Evolutionary conservation across 2,113 vertebrate species (phyloP).

Genomic region (Ginglymostoma cirratum): DNA sequence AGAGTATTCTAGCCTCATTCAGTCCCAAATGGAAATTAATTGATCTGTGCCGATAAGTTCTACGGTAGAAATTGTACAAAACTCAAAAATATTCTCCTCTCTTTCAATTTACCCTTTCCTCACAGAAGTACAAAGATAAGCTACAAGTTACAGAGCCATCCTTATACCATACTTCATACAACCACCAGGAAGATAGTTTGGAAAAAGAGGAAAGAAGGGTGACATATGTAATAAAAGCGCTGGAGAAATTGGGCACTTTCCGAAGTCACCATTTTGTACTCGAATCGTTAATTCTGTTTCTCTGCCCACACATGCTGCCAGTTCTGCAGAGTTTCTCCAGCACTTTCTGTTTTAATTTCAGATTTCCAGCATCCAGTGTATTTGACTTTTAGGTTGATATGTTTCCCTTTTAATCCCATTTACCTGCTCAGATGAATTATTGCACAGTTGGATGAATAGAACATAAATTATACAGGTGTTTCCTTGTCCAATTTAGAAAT

Average conservation of each 20-base stretch:
- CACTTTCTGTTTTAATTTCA: too few species aligned
- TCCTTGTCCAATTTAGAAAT: neutral
- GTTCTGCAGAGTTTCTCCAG: too few species aligned
- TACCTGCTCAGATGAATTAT: neutral
- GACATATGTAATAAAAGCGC: neutral
- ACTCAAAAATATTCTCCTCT: neutral
- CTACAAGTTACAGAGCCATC: neutral
- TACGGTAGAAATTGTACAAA: neutral
- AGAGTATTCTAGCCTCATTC: neutral
- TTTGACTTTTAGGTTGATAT: too few species aligned
- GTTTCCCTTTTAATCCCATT: neutral
- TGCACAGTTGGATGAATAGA: neutral
- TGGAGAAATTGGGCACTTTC: too few species aligned
- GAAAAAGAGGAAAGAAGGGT: neutral
- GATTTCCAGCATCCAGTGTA: too few species aligned
- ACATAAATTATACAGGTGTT: neutral
- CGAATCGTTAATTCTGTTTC: too few species aligned
- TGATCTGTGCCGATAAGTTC: neutral
- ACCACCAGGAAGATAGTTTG: neutral
- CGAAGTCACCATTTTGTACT: too few species aligned
- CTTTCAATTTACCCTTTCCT: neutral
- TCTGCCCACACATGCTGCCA: too few species aligned
- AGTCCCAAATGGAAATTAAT: neutral
- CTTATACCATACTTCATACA: neutral
- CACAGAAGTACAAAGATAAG: neutral